phyloP scores from a whole-genome alignment of 92 coral and sea anemone genomes.

The Epizoanthus fatuus region DNA sequence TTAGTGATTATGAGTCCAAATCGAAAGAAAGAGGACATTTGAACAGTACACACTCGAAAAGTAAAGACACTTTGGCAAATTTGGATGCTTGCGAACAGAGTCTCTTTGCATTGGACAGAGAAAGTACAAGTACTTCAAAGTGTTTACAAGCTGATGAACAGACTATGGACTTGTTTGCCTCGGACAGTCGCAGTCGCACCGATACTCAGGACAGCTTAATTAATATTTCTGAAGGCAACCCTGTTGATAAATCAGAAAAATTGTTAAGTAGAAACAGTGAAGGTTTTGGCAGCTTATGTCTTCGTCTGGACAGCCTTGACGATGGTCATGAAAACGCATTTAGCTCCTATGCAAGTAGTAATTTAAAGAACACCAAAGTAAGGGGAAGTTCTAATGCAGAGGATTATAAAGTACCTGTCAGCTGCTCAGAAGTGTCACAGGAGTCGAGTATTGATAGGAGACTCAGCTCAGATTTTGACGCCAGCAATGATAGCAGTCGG shows the following conservation, averaged over 20 bases:
- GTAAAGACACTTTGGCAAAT: background rate
- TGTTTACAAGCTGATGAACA: conserved; percentile 57
- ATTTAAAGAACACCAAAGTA: conserved; percentile 31
- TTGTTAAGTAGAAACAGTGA: conserved; percentile 36
- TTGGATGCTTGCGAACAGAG: background rate
- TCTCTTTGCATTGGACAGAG: background rate
- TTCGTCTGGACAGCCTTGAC: conserved; percentile 89
- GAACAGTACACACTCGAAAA: conserved; percentile 23
- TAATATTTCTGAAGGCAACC: conserved; percentile 20
- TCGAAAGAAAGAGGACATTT: background rate
- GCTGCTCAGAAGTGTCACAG: conserved; percentile 64
- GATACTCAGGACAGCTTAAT: conserved; percentile 46
- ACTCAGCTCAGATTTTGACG: conserved; percentile 73
- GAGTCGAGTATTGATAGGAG: conserved; percentile 69
- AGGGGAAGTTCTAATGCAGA: conserved; percentile 34
- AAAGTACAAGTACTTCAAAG: background rate
- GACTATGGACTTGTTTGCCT: conserved; percentile 86
- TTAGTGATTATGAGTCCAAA: conserved; percentile 55
- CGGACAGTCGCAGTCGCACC: conserved; percentile 70
- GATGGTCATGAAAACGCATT: conserved; percentile 74
- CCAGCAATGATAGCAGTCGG: conserved; percentile 87
- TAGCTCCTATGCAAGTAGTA: conserved; percentile 20
- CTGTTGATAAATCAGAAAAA: conserved; percentile 2
- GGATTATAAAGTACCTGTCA: conserved; percentile 33
- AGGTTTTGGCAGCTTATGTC: conserved; percentile 68